These are phyloP conservation scores for Tragelaphus scriptus DNA, from an alignment of 2,113 vertebrate species.

Conservation along the genomic window DNA sequence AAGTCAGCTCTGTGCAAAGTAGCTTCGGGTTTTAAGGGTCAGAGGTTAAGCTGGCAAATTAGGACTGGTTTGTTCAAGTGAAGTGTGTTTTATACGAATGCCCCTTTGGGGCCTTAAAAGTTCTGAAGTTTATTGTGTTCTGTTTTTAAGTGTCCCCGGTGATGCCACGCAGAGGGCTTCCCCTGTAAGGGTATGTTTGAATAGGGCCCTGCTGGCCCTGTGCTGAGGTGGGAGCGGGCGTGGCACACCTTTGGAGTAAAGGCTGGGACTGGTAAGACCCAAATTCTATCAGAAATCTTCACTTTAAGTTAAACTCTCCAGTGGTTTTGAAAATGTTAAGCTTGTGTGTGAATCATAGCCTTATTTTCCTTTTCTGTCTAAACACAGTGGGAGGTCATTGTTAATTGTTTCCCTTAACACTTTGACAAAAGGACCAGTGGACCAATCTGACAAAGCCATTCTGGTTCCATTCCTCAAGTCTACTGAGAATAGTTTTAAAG, in stretches of 20 bases:
- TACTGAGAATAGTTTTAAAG: constrained; percentile 65
- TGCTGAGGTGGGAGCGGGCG: background rate
- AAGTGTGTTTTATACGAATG: constrained; percentile 44
- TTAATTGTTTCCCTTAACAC: constrained; percentile 57
- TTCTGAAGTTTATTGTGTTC: constrained; percentile 39
- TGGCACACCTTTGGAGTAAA: background rate
- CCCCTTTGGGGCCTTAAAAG: constrained; percentile 45
- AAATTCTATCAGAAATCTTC: background rate
- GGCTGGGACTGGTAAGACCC: background rate
- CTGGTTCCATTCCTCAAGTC: constrained; percentile 62
- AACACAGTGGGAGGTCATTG: constrained; percentile 51
- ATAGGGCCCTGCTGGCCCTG: background rate
- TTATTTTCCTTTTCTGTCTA: constrained; percentile 67
- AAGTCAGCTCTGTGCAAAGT: constrained; percentile 29
- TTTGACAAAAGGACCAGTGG: constrained; percentile 63
- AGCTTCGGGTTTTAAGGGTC: constrained; percentile 49
- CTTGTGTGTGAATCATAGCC: constrained; percentile 54
- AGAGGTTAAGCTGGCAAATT: constrained; percentile 25
- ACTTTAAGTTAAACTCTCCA: constrained; percentile 6
- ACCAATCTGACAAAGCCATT: constrained; percentile 57
- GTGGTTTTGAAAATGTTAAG: constrained; percentile 35
- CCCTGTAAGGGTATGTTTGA: background rate
- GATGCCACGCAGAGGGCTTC: background rate
- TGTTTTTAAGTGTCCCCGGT: constrained; percentile 2
- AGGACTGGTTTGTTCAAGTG: constrained; percentile 37